Evolutionary conservation across 1,140 invertebrate species (phyloP), one percentile per base, ranked within the genome.

Genomic region (Drosophila truncata): DNA sequence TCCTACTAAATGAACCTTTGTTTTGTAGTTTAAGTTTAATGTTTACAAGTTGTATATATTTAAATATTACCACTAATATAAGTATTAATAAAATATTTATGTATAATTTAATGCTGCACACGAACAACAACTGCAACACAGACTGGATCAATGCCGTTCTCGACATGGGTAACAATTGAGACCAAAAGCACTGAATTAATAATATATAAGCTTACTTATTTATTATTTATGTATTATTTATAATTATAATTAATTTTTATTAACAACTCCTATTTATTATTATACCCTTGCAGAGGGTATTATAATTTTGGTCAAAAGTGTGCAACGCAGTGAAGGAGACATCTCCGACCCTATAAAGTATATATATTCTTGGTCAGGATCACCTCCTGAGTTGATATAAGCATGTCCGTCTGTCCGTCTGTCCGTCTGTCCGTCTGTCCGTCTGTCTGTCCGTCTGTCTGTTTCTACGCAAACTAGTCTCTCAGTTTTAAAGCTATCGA

Each of bases 111-210:
- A 86, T 88, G 84, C 84, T 84, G 84, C 79, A 75, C 50, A 67
- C 71, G 46, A 61, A 42, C 42, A 42, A 42, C 18, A 57, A 46
- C 27, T 29, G 27, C 46, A 69, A 55, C 47, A 95, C 47, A 95
- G 94, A 94, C 94, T 94, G 95, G 95, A 94, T 95, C 94, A 92
- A 94, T 95, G 93, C 95, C 95, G 86, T 95, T 95, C 92, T 95
- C 91, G 93, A 93, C 94, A 93, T 95, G 95, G 95, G 95, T 95
- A 94, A 95, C 61, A 49, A 33, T 41, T 59, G 31, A 72, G 27
- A 27, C 31, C 4, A 33, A 60, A 23, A 31, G 59, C 66, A 70
- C 66, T 16, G 27, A 33, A 52, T 20, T 18, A 27, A 33, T 13
- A 50, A 52, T 13, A 50, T 50, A 18, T 20, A 33, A 20, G 11